A percentile compares a stretch with the other conserved stretches of the same genome.
phyloP scores from a whole-genome alignment of 2,888 invertebrate genomes.

The Drosophila histrio region DNA sequence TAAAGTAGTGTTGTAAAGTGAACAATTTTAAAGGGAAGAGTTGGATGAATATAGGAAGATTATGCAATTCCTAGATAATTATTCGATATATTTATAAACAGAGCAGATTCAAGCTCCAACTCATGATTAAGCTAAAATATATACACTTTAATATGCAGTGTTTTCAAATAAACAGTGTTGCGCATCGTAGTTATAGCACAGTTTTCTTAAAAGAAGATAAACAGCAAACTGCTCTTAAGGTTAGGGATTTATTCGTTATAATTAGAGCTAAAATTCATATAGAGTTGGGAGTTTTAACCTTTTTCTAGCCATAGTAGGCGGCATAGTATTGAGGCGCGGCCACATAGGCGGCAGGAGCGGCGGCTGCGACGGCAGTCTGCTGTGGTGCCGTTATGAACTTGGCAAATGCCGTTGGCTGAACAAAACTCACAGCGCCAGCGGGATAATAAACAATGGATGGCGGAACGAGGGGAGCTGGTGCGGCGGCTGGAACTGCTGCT shows the following conservation, averaged over 20 bases:
- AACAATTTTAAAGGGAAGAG: too few species aligned
- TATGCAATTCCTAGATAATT: too few species aligned
- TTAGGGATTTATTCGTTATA: slow-evolving; percentile 20
- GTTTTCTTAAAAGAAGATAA: neutral
- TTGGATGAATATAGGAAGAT: too few species aligned
- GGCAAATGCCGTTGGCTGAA: slow-evolving; percentile 66
- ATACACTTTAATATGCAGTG: neutral
- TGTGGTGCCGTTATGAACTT: slow-evolving; percentile 49
- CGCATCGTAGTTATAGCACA: too few species aligned
- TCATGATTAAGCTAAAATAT: too few species aligned
- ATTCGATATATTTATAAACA: too few species aligned
- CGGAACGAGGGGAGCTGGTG: slow-evolving; percentile 18
- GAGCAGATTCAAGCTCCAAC: too few species aligned
- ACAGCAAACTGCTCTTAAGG: neutral
- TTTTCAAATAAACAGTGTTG: too few species aligned
- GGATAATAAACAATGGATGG: slow-evolving; percentile 72
- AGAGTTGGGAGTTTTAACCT: neutral
- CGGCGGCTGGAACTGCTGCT: slow-evolving; percentile 14
- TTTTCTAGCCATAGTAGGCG: slow-evolving; percentile 57
- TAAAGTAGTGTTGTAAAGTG: too few species aligned
- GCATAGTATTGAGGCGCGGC: slow-evolving; percentile 59
- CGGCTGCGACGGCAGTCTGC: slow-evolving; percentile 1
- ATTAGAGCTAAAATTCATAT: neutral
- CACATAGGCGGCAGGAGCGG: slow-evolving; percentile 41
- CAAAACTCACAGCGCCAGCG: slow-evolving; percentile 72